Base-by-base conservation (phyloP, 2,113 vertebrate species). In the Rana temporaria region DNA sequence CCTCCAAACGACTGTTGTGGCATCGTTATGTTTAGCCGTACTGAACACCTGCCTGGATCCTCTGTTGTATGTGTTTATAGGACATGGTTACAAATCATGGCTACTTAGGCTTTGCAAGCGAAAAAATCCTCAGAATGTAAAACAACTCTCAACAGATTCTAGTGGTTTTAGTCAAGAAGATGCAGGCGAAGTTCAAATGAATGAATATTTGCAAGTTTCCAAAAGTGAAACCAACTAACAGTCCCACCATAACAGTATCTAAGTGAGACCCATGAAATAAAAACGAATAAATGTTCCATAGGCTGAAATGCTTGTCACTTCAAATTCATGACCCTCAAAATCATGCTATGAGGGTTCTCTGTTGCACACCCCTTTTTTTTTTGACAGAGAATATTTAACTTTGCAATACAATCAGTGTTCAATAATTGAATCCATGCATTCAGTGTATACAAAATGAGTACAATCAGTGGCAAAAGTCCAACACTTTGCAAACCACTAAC, bases 21-120 rank as follows among this genome's bases (percentile, higher is more conserved):
- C 78, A 4, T 87, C 86, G 0, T 26, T 88, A 11, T 86, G 87
- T 66, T 69, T 89, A 48, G 88, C 87, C 18, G 68, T 80, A 3
- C 38, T 84, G 6, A 88, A 89, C 52, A 89, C 82, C 48, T 86
- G 87, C 59, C 66, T 89, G 17, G 88, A 89, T 59, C 88, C 88
- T 1, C 30, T 89, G 19, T 60, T 89, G 38, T 89, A 87, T 63
- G 56, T 84, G 14, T 89, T 85, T 59, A 74, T 87, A 60, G 88
- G 88, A 0, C 86, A 87, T 30, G 87, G 88, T 1, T 88, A 87
- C 64, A 82, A 66, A 65, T 55, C 60, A 6, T 84, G 65, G 73
- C 64, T 85, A 4, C 67, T 79, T 8, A 20, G 7, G 22, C n/a
- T 74, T 42, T 83, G 72, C 26, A 59, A 2, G 15, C 7, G 17